Evolutionary conservation across 2,888 invertebrate species (phyloP), one percentile per base, ranked within the genome.

Genomic region (Capitulum mitella): DNA sequence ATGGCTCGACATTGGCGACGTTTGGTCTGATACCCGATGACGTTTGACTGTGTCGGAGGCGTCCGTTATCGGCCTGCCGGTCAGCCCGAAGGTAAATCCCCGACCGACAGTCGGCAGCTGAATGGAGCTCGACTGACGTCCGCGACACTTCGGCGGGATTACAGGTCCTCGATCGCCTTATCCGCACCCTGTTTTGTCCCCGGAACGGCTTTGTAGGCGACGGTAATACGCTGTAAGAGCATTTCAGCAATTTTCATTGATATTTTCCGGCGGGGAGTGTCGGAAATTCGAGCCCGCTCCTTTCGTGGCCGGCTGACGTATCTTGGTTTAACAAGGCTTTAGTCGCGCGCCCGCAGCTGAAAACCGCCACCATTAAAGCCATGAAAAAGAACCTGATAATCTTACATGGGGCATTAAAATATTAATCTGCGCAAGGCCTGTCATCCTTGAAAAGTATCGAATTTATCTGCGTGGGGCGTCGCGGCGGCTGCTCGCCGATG

Each of bases 161-260:
- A 70, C 70, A 22, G 70, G 37, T 10, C 70, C 70, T 70, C 70
- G 70, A 70, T 70, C 70, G 70, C 37, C 70, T 70, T 34, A 70
- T 29, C 37, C 14, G 37, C 32, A 10, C 37, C 3, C 34, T 32
- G 70, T 22, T 37, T 70, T 70, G 70, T 70, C 37, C 37, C 37
- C 22, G 6, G 16, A 22, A 37, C 37, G 70, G 70, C 70, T 37
- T 70, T 70, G 34, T 34, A 37, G 37, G 37, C 70, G 34, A 1
- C 32, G 5, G 22, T 70, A 34, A 70, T 70, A 37, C 37, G 34
- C 6, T 22, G 37, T 70, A 70, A 70, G 70, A 70, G 70, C 70
- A 70, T 70, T 70, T 70, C 70, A 70, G 34, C 70, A 70, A 70
- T 70, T 70, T 70, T 70, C 70, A 70, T 70, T 70, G 37, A 70